phyloP scores from a whole-genome alignment of 2,888 invertebrate species.

The Eristalis arbustorum region DNA sequence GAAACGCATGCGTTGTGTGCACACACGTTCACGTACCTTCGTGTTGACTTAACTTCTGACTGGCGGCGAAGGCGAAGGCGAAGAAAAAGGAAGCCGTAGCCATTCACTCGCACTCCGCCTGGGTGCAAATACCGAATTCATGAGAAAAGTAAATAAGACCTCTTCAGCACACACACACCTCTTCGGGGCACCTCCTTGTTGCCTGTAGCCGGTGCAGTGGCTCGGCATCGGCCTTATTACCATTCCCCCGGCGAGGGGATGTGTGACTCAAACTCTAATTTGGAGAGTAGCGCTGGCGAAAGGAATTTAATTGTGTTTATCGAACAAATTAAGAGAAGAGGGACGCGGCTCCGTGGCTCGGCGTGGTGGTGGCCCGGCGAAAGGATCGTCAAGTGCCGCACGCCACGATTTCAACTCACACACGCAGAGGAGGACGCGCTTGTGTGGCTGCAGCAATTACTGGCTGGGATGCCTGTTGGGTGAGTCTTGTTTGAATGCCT shows the following conservation, averaged over 20 bases:
- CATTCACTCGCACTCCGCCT: conserved; percentile 36
- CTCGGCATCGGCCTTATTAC: conserved; percentile 44
- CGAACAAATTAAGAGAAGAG: conserved; percentile 60
- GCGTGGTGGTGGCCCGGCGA: conserved; percentile 21
- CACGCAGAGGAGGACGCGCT: background rate
- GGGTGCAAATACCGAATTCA: conserved; percentile 64
- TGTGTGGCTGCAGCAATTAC: conserved; percentile 44
- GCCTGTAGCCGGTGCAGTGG: conserved; percentile 9
- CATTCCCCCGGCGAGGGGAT: conserved; percentile 36
- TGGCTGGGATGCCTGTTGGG: conserved; percentile 33
- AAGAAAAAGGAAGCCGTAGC: conserved; percentile 56
- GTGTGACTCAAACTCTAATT: conserved; percentile 68
- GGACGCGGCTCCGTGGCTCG: background rate
- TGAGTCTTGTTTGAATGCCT: conserved; percentile 17
- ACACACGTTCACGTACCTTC: conserved; percentile 15
- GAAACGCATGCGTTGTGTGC: conserved; percentile 33
- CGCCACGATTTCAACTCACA: conserved; percentile 59
- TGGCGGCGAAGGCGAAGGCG: conserved; percentile 49
- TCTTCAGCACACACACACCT: conserved; percentile 42
- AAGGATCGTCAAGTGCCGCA: conserved; percentile 63
- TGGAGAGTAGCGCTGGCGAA: conserved; percentile 60
- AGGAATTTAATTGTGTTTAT: conserved; percentile 68
- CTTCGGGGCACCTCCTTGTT: conserved; percentile 32
- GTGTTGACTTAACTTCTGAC: conserved; percentile 65
- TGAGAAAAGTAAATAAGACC: conserved; percentile 67